Evolutionary conservation across 2,888 invertebrate genomes (phyloP).

Genomic region (Synergus itoensis): DNA sequence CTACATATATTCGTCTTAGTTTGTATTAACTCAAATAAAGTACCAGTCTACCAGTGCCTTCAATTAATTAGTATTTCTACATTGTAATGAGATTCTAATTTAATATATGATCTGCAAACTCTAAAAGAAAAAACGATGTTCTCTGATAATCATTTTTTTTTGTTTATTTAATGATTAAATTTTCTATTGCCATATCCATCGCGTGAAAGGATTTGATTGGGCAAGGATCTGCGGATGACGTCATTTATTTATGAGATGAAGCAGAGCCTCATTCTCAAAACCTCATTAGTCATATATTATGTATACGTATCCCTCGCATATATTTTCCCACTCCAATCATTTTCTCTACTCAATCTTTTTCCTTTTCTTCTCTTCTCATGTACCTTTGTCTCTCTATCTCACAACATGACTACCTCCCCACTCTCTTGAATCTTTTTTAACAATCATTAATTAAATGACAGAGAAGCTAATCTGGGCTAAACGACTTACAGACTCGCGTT

Average conservation of each 20-base stretch:
- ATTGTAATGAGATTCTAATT: background rate
- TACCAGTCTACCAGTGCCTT: background rate
- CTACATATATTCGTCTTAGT: background rate
- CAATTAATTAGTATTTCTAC: background rate
- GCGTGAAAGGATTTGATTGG: background rate
- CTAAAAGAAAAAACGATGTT: background rate
- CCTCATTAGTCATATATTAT: background rate
- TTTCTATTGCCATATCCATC: background rate
- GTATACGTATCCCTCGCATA: background rate
- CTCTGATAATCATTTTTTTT: background rate
- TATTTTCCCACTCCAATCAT: background rate
- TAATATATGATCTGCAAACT: background rate
- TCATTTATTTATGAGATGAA: conserved; percentile 1
- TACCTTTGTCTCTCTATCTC: background rate
- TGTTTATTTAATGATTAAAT: conserved; percentile 7
- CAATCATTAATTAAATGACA: background rate
- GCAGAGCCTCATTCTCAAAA: background rate
- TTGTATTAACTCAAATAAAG: background rate
- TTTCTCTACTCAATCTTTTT: background rate
- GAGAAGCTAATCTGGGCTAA: conserved; percentile 5
- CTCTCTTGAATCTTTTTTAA: background rate
- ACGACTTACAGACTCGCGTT: background rate
- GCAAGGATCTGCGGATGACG: background rate
- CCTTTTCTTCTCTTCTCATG: background rate
- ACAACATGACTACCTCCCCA: background rate